Conservation (phyloP, 1,140 invertebrate genomes). For the Leguminivora glycinivorella region DNA sequence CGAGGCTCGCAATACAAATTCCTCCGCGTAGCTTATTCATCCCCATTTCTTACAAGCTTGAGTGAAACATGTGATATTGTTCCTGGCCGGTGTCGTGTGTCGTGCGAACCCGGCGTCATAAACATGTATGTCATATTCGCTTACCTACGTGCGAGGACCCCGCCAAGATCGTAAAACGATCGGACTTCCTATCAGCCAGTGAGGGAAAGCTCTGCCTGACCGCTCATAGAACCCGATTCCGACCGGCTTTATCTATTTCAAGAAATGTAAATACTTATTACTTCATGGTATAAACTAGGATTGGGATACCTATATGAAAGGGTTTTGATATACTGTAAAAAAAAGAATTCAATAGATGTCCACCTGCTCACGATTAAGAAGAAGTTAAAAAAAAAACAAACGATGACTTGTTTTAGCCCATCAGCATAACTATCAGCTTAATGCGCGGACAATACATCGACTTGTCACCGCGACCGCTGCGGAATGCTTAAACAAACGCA, state of each 20-base stretch:
- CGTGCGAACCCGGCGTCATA: constrained; percentile 33
- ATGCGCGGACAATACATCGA: constrained; percentile 76
- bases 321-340: neutral
- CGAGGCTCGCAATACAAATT: constrained; percentile 27
- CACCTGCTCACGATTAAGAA: neutral
- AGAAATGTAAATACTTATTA: neutral
- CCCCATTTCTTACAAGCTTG: constrained; percentile 35
- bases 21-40: constrained; percentile 34
- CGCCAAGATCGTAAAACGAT: constrained; percentile 48
- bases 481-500: constrained; percentile 73
- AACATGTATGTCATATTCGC: constrained; percentile 40
- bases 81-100: constrained; percentile 34
- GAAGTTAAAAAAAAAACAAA: constrained; percentile 49
- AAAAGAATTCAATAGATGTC: neutral
- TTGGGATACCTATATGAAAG: neutral
- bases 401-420: constrained; percentile 66
- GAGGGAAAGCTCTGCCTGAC: neutral
- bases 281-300: neutral
- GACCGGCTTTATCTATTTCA: neutral
- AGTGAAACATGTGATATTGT: constrained; percentile 34
- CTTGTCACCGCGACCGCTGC: constrained; percentile 73
- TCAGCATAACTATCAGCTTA: constrained; percentile 51
- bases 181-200: constrained; percentile 29
- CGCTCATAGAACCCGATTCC: neutral
- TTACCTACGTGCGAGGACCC: constrained; percentile 40